Conservation (phyloP, 2,113 vertebrate species). For the Chloropsis cyanopogon region DNA sequence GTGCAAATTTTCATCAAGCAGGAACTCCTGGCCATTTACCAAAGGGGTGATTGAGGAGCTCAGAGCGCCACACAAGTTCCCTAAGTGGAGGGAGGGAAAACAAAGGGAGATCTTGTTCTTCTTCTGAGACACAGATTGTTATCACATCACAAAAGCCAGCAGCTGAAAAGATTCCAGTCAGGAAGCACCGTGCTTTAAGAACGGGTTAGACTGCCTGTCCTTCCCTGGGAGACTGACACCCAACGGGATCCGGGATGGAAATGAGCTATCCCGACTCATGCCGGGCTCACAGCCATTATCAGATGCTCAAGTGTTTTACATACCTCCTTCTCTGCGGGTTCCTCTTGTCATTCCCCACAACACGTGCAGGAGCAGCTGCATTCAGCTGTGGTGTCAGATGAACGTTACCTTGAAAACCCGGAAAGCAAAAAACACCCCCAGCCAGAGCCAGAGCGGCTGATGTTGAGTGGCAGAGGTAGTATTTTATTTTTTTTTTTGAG, state of each 20-base stretch:
- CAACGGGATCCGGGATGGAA: neutral
- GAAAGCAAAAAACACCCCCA: neutral
- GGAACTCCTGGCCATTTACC: neutral
- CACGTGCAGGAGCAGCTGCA: neutral
- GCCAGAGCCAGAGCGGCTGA: neutral
- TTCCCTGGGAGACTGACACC: neutral
- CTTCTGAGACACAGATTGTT: neutral
- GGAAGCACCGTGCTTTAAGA: neutral
- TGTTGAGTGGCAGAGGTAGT: conserved; percentile 66
- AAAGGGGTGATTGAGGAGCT: neutral
- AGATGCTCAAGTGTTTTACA: neutral
- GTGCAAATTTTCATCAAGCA: neutral
- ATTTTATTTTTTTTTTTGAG: conserved; percentile 65
- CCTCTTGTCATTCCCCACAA: neutral
- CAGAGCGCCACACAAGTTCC: neutral
- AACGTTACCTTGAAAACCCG: neutral
- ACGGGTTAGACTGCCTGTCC: neutral
- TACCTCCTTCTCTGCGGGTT: neutral
- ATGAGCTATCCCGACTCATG: neutral
- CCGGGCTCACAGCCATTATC: neutral
- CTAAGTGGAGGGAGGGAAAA: neutral
- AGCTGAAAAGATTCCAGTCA: neutral
- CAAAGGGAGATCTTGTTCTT: neutral
- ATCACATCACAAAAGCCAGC: neutral
- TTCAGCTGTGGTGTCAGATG: neutral